Evolutionary conservation across 2,888 invertebrate genomes (phyloP).

Genomic region (Brenthis daphne): DNA sequence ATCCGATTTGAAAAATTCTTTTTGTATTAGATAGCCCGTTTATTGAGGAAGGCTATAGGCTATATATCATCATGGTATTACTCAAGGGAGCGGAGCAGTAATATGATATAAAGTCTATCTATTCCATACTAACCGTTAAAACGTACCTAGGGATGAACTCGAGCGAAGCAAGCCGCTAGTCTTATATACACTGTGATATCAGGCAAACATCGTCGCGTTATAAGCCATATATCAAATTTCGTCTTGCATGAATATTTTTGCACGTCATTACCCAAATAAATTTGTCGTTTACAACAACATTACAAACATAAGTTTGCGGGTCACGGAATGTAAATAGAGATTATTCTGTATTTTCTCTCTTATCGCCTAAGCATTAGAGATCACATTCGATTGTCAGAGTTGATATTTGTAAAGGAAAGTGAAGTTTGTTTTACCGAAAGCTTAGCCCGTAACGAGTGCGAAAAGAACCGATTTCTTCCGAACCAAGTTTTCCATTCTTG

Average conservation of each 20-base stretch:
- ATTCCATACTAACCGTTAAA: too few relatives aligned
- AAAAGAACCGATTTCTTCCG: conserved; percentile 50
- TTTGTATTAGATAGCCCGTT: too few relatives aligned
- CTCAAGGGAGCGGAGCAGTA: too few relatives aligned
- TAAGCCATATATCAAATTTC: conserved; percentile 23
- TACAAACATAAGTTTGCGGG: conserved; percentile 39
- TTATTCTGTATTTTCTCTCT: conserved; percentile 1
- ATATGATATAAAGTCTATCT: too few relatives aligned
- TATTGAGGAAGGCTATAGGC: too few relatives aligned
- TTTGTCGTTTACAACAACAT: conserved; percentile 43
- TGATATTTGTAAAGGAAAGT: conserved; percentile 32
- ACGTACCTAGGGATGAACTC: too few relatives aligned
- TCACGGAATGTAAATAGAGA: conserved; percentile 29
- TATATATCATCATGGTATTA: too few relatives aligned
- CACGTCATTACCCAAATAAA: conserved; percentile 56
- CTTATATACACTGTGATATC: too few relatives aligned
- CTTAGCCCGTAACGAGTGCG: conserved; percentile 48
- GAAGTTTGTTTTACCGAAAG: conserved; percentile 46
- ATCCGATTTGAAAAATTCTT: too few relatives aligned
- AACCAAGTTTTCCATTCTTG: conserved; percentile 54
- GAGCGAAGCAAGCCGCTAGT: too few relatives aligned
- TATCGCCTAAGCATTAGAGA: conserved; percentile 30
- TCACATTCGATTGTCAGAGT: conserved; percentile 7
- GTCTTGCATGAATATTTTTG: conserved; percentile 50
- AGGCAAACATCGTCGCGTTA: too few relatives aligned